phyloP scores from a whole-genome alignment of 1,140 invertebrate genomes.

The Zaprionus lachaisei region DNA sequence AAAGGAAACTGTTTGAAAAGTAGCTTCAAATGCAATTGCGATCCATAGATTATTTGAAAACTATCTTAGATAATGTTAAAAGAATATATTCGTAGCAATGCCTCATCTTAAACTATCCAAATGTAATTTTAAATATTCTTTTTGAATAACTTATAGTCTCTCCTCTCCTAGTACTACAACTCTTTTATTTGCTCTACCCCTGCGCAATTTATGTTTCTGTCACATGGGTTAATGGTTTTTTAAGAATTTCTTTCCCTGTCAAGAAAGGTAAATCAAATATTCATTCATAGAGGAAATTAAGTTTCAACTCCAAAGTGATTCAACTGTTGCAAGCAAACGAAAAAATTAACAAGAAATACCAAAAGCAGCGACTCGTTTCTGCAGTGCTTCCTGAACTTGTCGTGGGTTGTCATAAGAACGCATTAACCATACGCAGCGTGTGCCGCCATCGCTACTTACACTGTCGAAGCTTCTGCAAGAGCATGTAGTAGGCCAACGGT shows the following conservation, averaged over 20 bases:
- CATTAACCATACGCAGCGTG: slow-evolving; percentile 55
- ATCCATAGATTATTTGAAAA: not conserved
- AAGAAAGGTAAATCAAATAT: not conserved
- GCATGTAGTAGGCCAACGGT: slow-evolving; percentile 74
- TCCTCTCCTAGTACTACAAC: not conserved
- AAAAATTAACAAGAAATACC: not conserved
- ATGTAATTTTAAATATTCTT: not conserved
- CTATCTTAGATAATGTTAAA: not conserved
- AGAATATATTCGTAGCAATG: too few species aligned
- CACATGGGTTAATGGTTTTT: not conserved
- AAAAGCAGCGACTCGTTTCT: not conserved
- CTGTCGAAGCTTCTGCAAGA: slow-evolving; percentile 75
- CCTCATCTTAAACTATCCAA: too few species aligned
- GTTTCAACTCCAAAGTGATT: not conserved
- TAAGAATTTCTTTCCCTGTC: not conserved
- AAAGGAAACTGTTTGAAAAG: not conserved
- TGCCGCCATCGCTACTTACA: slow-evolving; percentile 51
- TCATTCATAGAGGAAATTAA: not conserved
- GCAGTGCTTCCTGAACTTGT: not conserved
- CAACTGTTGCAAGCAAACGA: not conserved
- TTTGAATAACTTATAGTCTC: not conserved
- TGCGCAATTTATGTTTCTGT: not conserved
- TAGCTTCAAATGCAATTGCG: not conserved
- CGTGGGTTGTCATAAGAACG: slow-evolving; percentile 16
- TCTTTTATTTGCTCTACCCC: not conserved